Evolutionary conservation across 2,797 vertebrate species (phyloP), one percentile per base, ranked within the genome.

Genomic region (Platyrinchus mystaceus): DNA sequence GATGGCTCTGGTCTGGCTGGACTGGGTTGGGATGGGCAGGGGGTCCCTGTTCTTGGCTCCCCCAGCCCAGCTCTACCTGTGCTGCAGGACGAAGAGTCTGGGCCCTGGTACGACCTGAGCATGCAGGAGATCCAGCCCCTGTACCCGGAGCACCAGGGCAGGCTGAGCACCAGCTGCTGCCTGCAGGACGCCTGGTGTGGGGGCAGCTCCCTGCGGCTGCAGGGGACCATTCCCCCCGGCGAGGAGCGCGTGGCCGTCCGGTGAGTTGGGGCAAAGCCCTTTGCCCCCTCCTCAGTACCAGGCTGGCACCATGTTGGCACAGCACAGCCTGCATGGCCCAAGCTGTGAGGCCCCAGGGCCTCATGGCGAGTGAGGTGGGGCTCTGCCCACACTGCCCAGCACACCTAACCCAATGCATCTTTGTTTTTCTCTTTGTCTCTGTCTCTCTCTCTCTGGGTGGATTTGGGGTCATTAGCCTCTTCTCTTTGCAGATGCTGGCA

Each of bases 91-190:
- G 98, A 98, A 96, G 95, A 81, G 0, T 44, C 84, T 3, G 97
- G 96, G 59, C 97, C 97, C 84, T 99, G 99, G 99, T 99, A 98
- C 19, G 98, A 99, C 94, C 97, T 98, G 30, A 98, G 98, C 0
- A 98, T 98, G 3, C 99, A 99, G 98, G 98, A 99, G 77, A 59
- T 98, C 58, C 99, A 99, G 97, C 99, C 99, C 0, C 59, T 98
- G 19, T 99, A 98, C 70, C 95, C 96, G 0, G 96, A 97, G 60
- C 85, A 27, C 0, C 39, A 32, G 34, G 56, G 98, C 93, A 97
- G 94, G 98, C 96, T 99, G 95, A 98, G 63, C 95, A 98, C 96
- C 23, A 94, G 95, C 14, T 98, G 98, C 93, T 99, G 98, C 93
- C 97, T 98, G 8, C 96, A 97, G 14, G 98, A 99, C 0, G 98